phyloP scores from a whole-genome alignment of 2,888 invertebrate species.

The Apantesis nais region DNA sequence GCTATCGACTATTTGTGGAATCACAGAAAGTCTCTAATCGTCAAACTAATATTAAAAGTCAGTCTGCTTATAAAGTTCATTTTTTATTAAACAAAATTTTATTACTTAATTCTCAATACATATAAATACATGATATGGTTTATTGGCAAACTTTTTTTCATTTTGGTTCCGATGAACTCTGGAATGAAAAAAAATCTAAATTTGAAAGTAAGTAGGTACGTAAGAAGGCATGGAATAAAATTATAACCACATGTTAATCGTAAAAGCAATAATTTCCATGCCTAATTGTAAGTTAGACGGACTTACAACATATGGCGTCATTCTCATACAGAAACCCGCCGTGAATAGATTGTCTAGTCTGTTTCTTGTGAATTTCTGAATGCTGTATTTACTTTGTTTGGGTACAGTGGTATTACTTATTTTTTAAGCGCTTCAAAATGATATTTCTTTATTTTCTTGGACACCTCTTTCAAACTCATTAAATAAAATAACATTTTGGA shows the following conservation, averaged over 20 bases:
- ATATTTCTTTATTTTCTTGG: background rate
- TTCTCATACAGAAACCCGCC: background rate
- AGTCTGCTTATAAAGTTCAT: slow-evolving; percentile 19
- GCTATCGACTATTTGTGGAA: background rate
- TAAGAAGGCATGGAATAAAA: too few relatives aligned
- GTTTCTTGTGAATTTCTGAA: background rate
- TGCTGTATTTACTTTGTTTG: background rate
- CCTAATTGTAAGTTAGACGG: background rate
- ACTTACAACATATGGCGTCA: background rate
- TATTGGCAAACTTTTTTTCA: background rate
- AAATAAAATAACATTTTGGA: background rate
- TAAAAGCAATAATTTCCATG: too few relatives aligned
- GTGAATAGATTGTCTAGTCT: background rate
- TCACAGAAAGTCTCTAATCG: background rate
- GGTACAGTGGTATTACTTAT: background rate
- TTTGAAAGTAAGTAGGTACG: too few relatives aligned
- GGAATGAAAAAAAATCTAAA: background rate
- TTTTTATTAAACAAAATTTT: slow-evolving; percentile 21
- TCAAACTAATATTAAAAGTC: background rate
- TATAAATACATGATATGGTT: background rate
- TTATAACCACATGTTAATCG: too few relatives aligned
- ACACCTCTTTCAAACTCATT: background rate
- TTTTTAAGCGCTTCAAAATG: background rate
- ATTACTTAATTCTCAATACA: background rate
- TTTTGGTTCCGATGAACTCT: background rate